Percentiles rank a stretch among this genome's conserved stretches.
Evolutionary conservation across 2,113 vertebrate genomes (phyloP).

Genomic region (Carollia perspicillata): DNA sequence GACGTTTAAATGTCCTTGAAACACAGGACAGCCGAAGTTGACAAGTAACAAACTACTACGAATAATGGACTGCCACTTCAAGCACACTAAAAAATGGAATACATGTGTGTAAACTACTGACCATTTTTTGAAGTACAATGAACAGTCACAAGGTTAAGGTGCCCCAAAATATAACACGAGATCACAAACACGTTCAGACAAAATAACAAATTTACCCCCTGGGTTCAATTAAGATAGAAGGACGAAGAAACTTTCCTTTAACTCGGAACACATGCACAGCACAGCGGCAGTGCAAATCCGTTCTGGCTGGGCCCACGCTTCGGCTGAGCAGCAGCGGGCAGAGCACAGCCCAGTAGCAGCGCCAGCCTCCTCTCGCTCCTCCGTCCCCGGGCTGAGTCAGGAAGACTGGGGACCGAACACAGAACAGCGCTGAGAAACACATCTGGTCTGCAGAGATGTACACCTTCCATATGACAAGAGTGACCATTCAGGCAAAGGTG

Average conservation of each 20-base stretch:
- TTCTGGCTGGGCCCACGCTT: neutral
- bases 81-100: neutral
- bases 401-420: neutral
- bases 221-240: neutral
- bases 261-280: rapidly evolving
- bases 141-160: neutral
- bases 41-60: neutral
- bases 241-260: neutral
- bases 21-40: neutral
- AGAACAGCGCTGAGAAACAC: neutral
- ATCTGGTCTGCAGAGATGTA: neutral
- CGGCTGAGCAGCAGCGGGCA: neutral
- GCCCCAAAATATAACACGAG: neutral
- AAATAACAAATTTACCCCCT: neutral
- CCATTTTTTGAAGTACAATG: neutral
- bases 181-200: neutral
- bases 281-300: rapidly evolving
- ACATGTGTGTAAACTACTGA: neutral
- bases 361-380: neutral
- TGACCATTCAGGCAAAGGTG: neutral
- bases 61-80: neutral
- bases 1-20: conserved; percentile 29
- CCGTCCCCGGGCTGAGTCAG: neutral
- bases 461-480: neutral
- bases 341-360: neutral